Conservation (phyloP, 2,888 invertebrate species). For the Ectobius pallidus region DNA sequence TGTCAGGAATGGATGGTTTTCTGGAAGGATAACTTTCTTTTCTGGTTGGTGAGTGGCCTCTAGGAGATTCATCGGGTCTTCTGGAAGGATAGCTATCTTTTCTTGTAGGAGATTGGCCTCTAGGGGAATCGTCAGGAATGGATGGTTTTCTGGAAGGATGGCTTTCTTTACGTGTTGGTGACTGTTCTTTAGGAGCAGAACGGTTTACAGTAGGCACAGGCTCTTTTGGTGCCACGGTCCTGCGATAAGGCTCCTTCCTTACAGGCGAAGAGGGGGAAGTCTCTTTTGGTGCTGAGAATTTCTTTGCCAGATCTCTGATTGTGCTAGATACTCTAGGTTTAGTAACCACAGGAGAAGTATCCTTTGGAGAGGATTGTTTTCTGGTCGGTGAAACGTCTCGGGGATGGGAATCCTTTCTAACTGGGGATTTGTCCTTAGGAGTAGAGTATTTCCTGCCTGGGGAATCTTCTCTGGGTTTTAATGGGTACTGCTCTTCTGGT, state of each 20-base stretch:
- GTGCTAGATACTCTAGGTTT: background rate
- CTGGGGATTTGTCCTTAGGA: slow-evolving; percentile 20
- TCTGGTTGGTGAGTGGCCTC: slow-evolving; percentile 12
- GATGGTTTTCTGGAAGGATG: background rate
- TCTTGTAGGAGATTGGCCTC: background rate
- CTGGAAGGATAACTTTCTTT: slow-evolving; percentile 6
- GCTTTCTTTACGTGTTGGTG: background rate
- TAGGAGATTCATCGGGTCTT: background rate
- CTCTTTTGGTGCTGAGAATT: too few relatives aligned
- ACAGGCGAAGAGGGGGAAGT: too few relatives aligned
- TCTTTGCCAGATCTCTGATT: too few relatives aligned
- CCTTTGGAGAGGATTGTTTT: slow-evolving; percentile 22
- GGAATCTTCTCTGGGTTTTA: slow-evolving; percentile 25
- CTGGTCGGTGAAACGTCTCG: background rate
- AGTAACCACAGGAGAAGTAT: background rate
- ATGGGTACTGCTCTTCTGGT: background rate
- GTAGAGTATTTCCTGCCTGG: slow-evolving; percentile 50
- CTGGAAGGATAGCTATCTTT: slow-evolving; percentile 18
- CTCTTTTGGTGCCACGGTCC: too few relatives aligned
- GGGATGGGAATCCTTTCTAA: slow-evolving; percentile 4
- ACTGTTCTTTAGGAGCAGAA: too few relatives aligned
- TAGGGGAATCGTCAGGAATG: background rate
- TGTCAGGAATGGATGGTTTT: too few relatives aligned
- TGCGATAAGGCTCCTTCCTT: background rate
- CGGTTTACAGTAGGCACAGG: too few relatives aligned